phyloP scores from a whole-genome alignment of 2,797 vertebrate species.

The Poliocrania exsul region DNA sequence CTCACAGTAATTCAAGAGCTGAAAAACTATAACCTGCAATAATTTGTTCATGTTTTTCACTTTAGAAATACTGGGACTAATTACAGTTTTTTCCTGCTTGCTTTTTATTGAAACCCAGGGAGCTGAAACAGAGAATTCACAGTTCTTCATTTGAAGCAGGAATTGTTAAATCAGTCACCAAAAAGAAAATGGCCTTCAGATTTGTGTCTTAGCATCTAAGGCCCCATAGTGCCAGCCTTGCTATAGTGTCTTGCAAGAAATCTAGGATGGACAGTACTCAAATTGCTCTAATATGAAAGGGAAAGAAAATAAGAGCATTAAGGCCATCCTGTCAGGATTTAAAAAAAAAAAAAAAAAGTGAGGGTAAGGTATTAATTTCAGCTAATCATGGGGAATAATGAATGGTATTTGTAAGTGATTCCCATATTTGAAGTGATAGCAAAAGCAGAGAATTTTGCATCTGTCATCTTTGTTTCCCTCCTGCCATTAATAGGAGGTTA shows the following conservation, averaged over 20 bases:
- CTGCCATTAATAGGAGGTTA: neutral
- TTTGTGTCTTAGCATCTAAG: neutral
- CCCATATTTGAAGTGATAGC: neutral
- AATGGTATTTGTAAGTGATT: neutral
- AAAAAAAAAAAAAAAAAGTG: neutral
- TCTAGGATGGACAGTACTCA: neutral
- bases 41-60: neutral
- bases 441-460: neutral
- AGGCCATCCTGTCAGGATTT: neutral
- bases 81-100: neutral
- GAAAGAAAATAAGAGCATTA: neutral
- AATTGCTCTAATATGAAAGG: neutral
- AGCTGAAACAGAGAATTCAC: neutral
- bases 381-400: neutral
- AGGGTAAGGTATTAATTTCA: neutral
- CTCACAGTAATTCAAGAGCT: neutral
- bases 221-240: neutral
- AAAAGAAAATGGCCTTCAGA: neutral
- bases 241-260: neutral
- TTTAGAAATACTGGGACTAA: neutral
- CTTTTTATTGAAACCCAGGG: neutral
- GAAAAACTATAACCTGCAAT: neutral
- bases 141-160: neutral
- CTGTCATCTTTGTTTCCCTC: accelerated
- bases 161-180: neutral